Percentiles rank a stretch among this genome's conserved stretches.
Evolutionary conservation across 2,113 vertebrate species (phyloP).

Genomic region (Notarius lentiginosus): DNA sequence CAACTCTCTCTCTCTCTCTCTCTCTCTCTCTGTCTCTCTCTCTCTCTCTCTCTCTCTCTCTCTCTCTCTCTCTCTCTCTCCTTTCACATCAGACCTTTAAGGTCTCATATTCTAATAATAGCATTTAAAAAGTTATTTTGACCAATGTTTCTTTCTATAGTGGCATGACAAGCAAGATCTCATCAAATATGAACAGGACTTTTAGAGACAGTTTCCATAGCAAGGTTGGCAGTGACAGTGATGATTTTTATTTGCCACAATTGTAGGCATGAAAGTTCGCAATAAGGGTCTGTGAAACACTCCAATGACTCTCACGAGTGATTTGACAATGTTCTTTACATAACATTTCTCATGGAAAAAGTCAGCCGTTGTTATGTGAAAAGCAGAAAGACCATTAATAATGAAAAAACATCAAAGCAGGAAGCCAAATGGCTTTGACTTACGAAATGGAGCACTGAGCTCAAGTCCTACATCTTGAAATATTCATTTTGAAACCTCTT

Average conservation of each 20-base stretch:
- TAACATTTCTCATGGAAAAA: not conserved
- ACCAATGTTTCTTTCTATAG: not conserved
- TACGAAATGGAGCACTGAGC: not conserved
- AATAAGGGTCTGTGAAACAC: not conserved
- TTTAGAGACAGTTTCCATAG: slow-evolving; percentile 5
- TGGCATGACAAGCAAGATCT: not conserved
- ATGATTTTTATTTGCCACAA: slow-evolving; percentile 17
- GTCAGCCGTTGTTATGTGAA: slow-evolving; percentile 6
- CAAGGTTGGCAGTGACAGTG: slow-evolving; percentile 11
- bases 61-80: not conserved
- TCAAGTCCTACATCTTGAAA: slow-evolving; percentile 1
- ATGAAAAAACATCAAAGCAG: not conserved
- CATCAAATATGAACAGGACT: not conserved
- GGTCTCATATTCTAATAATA: slow-evolving; percentile 11
- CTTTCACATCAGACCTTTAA: not conserved
- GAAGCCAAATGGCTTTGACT: not conserved
- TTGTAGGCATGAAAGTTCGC: not conserved
- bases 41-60: not conserved
- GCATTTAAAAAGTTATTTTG: slow-evolving; percentile 7
- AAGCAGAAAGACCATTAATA: not conserved
- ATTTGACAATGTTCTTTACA: slow-evolving; percentile 25
- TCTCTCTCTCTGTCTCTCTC: no score
- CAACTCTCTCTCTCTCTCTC: not conserved
- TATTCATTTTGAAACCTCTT: not conserved
- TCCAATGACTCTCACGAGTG: not conserved